Evolutionary conservation across 2,888 invertebrate genomes (phyloP), one percentile per base, ranked within the genome.

Genomic region (Petrolisthes cinctipes): DNA sequence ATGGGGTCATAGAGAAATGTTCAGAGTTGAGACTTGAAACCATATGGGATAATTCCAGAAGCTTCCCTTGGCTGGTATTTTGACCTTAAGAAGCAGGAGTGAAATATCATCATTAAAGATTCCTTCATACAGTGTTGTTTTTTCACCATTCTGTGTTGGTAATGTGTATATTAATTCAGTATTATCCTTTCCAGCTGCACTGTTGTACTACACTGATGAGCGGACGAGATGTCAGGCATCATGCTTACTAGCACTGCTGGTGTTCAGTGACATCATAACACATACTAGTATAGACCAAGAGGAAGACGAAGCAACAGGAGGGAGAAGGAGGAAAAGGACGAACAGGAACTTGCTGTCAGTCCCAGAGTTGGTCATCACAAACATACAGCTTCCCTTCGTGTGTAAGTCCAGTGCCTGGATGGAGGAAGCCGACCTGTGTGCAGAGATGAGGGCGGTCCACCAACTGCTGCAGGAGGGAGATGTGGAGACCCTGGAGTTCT

Each of bases 391-490:
- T 6, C 87, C 87, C 7, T 88, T 88, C 61, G 23, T 88, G 20
- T 81, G 61, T 75, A 54, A 53, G 57, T 81, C 84, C 61, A 68
- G 73, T 20, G 37, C 68, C 2, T 88, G 87, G 87, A 20, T 23
- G 20, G 84, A 84, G 53, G 23, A 66, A 7, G 9, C 20, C 20
- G 84, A 80, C 2, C 73, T 88, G 9, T 81, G 84, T 68, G 17
- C 17, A 17, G 84, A 88, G 73, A 84, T 88, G 83, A 88, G 84
- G 79, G 84, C 81, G n/a, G 83, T 88, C 5, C 84, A 88, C 81
- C 81, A 88, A 17, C 53, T 88, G 51, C 73, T 84, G 5, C 73
- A 84, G 17, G 87, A 88, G 5, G 81, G 53, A 61, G 82, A 80
- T 53, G 79, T 66, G 83, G 73, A 51, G 37, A 80, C 71, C 4